Percentiles rank a stretch among this genome's conserved stretches.
Evolutionary conservation across 2,888 invertebrate species (phyloP).

Genomic region (Eristalis tenax): DNA sequence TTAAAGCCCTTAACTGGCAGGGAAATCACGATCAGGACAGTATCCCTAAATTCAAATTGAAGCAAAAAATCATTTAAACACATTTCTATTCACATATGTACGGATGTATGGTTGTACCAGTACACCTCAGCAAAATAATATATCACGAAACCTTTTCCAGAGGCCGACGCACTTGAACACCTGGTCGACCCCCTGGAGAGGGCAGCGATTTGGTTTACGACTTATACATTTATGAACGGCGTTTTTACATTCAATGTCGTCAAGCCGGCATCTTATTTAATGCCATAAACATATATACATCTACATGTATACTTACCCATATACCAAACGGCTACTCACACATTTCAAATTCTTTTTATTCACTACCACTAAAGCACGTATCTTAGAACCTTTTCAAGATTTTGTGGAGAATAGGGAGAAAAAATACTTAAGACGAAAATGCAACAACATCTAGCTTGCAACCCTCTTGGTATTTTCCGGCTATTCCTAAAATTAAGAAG

Average conservation of each 20-base stretch:
- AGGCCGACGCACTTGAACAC: conserved; percentile 74
- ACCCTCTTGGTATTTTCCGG: conserved; percentile 63
- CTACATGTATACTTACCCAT: neutral
- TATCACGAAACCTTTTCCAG: conserved; percentile 59
- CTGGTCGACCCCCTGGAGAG: conserved; percentile 73
- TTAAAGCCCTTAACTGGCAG: neutral
- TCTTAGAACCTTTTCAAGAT: conserved; percentile 48
- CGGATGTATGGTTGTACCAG: neutral
- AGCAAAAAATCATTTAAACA: neutral
- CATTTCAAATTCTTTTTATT: conserved; percentile 34
- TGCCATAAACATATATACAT: conserved; percentile 1
- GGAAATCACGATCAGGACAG: neutral
- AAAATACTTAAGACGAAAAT: conserved; percentile 61
- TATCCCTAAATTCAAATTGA: neutral
- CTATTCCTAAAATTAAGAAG: conserved; percentile 56
- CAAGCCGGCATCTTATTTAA: conserved; percentile 57
- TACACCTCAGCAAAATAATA: conserved; percentile 12
- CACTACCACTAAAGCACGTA: conserved; percentile 46
- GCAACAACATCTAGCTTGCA: conserved; percentile 62
- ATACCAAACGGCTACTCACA: conserved; percentile 41
- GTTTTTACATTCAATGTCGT: conserved; percentile 69
- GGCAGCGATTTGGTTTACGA: conserved; percentile 68
- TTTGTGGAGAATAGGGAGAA: conserved; percentile 30
- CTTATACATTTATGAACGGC: conserved; percentile 63
- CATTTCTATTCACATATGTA: conserved; percentile 3